Base-by-base conservation (phyloP, 2,113 vertebrate genomes). In the Morone chrysops region DNA sequence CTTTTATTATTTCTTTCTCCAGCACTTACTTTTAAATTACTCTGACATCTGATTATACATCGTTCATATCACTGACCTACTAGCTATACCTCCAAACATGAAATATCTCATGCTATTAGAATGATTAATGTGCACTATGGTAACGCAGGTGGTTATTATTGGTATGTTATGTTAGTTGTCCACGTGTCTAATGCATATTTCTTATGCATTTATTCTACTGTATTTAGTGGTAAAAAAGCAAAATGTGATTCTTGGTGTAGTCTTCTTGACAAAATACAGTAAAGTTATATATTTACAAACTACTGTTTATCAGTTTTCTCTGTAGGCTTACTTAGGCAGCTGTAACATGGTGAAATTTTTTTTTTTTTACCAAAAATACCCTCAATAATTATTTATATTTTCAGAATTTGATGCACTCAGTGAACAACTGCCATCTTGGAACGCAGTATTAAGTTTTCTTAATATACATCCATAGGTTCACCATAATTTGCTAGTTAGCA, bases 11-110 rank as follows among this genome's bases (percentile, higher is more conserved):
- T 75, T 54, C 20, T 31, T 22, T 70, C 31, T 62, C 0, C 13
- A 66, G 8, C 5, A 36, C 31, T 70, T 80, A 36, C 31, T 70
- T 80, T 71, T 20, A 67, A 1, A 61, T 53, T 62, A 31, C 5
- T 6, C 4, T 62, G n/a, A 36, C 9, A 20, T 68, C 38, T 48
- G 16, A 50, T 14, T 67, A 50, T 65, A 41, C 14, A 38, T 31
- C 31, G 45, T 25, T 50, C 22, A 31, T 16, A 22, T 11, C 41
- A 14, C 38, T 31, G 57, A 66, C n/a, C 41, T 40, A n/a, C n/a
- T 22, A 31, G 31, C 31, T 31, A 31, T 31, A 14, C 45, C 13
- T 38, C 8, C 51, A 87, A 40, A 70, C 16, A 65, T 50, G 60
- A 5, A 66, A 36, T n/a, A 45, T 48, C 57, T n/a, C 38, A 20